phyloP scores from a whole-genome alignment of 2,797 vertebrate species.

The Bufotes viridis region DNA sequence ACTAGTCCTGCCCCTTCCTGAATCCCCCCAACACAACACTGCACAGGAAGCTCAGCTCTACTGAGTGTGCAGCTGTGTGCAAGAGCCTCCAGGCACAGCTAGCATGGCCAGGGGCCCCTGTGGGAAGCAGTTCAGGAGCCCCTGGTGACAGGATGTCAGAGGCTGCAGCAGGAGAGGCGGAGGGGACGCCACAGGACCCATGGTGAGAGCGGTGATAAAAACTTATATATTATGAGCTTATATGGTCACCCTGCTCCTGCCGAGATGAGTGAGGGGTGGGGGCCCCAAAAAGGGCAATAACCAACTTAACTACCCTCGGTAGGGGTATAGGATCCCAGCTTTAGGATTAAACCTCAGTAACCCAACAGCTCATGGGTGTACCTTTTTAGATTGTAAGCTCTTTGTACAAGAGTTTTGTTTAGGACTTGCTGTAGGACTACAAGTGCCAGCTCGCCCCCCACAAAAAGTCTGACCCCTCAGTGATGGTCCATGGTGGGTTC shows the following conservation, averaged over 20 bases:
- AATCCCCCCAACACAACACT: conserved; percentile 73
- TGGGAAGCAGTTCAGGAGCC: conserved; percentile 1
- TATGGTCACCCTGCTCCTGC: neutral
- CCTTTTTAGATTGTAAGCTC: neutral
- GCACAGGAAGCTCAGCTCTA: conserved; percentile 77
- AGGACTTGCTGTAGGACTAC: no score
- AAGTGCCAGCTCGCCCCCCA: no score
- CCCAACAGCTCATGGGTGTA: neutral
- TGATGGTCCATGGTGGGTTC: no score
- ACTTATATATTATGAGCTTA: neutral
- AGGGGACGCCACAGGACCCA: conserved; percentile 9
- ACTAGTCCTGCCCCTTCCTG: conserved; percentile 85
- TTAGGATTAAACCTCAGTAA: no score
- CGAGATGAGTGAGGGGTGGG: neutral
- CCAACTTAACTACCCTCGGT: neutral
- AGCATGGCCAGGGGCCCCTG: conserved; percentile 23
- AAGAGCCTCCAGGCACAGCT: neutral
- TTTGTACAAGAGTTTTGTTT: no score
- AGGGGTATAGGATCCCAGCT: no score
- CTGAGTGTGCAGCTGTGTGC: neutral
- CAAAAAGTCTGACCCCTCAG: no score
- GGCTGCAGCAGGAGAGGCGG: neutral
- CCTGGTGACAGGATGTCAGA: neutral
- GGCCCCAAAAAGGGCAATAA: neutral
- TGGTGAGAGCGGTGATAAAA: conserved; percentile 21